Percentiles rank a stretch among this genome's conserved stretches.
phyloP scores from a whole-genome alignment of 2,113 vertebrate species.

The Catharus minimus region DNA sequence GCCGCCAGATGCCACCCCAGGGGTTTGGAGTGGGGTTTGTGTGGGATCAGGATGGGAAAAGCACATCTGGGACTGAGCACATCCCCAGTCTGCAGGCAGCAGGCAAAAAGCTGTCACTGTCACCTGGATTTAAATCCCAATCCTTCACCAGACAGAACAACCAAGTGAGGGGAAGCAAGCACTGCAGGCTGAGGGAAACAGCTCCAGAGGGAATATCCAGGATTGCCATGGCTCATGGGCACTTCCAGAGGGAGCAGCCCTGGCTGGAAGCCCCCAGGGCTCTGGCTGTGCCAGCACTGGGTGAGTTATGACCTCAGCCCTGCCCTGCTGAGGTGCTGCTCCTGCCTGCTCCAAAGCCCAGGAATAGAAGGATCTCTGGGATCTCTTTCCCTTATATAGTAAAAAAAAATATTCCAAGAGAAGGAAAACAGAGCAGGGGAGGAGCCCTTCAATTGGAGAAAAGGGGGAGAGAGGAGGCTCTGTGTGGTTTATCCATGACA shows the following conservation, averaged over 20 bases:
- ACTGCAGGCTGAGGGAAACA: background rate
- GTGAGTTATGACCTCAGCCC: background rate
- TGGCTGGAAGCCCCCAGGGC: background rate
- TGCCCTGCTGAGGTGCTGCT: conserved; percentile 40
- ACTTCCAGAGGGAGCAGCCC: background rate
- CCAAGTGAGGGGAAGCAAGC: background rate
- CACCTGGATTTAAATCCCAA: background rate
- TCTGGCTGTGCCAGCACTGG: background rate
- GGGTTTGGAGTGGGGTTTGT: background rate
- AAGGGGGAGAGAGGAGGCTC: background rate
- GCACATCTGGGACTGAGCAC: accelerated
- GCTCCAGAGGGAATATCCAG: background rate
- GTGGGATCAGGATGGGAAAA: background rate
- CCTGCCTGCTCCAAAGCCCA: background rate
- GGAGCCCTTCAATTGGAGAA: background rate
- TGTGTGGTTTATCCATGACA: background rate
- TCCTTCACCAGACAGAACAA: background rate
- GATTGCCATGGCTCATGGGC: background rate
- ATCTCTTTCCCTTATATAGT: conserved; percentile 48
- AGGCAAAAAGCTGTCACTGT: background rate
- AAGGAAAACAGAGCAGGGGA: background rate
- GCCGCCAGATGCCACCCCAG: background rate
- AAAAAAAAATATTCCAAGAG: conserved; percentile 27
- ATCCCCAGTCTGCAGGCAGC: background rate
- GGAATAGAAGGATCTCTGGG: background rate